Conservation (phyloP, 2,888 invertebrate genomes). For the Drosophila histrio region DNA sequence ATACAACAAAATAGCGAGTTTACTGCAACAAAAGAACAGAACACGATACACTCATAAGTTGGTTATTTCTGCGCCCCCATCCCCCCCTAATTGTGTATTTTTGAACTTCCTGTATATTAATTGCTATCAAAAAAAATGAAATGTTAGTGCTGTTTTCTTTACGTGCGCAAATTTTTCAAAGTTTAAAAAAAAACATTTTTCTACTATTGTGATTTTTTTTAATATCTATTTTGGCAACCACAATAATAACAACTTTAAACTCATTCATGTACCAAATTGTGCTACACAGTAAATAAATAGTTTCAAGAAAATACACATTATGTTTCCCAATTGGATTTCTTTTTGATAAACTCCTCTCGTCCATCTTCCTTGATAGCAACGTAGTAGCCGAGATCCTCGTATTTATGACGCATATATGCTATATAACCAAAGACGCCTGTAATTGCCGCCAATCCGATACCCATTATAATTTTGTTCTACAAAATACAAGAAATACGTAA, state of each 20-base stretch:
- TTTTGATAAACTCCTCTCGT: slow-evolving; percentile 85
- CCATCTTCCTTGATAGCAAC: slow-evolving; percentile 92
- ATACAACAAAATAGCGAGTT: slow-evolving; percentile 50
- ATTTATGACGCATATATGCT: slow-evolving; percentile 92
- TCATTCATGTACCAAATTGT: slow-evolving; percentile 77
- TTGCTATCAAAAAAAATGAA: slow-evolving; percentile 39
- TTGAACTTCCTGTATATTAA: slow-evolving; percentile 42
- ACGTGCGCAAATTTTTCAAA: slow-evolving; percentile 71
- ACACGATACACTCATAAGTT: slow-evolving; percentile 27
- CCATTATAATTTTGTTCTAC: slow-evolving; percentile 94
- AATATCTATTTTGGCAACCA: slow-evolving; percentile 63
- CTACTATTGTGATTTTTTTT: slow-evolving; percentile 79
- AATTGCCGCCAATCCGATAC: slow-evolving; percentile 90
- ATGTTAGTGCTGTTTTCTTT: slow-evolving; percentile 52
- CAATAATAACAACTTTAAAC: slow-evolving; percentile 49
- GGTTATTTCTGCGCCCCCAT: slow-evolving; percentile 15
- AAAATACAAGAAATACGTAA: not conserved
- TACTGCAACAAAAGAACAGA: slow-evolving; percentile 19
- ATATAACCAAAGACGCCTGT: slow-evolving; percentile 91
- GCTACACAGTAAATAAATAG: slow-evolving; percentile 74
- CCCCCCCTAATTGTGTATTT: slow-evolving; percentile 27
- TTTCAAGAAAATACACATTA: slow-evolving; percentile 53
- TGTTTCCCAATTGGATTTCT: slow-evolving; percentile 90
- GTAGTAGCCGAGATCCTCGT: slow-evolving; percentile 92
- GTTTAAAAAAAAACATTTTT: slow-evolving; percentile 69